Evolutionary conservation across 2,113 vertebrate species (phyloP).

Genomic region (Desmodus rotundus): DNA sequence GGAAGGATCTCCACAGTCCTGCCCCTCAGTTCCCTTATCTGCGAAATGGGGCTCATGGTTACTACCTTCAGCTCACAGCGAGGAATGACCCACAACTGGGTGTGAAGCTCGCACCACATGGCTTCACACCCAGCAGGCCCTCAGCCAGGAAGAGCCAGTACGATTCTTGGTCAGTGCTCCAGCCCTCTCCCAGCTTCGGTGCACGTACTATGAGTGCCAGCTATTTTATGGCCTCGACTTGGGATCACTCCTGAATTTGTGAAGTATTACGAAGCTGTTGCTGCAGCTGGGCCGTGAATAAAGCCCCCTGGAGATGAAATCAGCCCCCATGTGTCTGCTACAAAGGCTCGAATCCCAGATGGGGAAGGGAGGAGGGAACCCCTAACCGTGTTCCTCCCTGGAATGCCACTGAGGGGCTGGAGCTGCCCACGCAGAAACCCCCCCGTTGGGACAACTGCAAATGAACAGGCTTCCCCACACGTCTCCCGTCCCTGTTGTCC

Average conservation of each 20-base stretch:
- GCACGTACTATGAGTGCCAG: neutral
- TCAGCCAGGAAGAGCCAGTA: neutral
- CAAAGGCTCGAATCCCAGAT: neutral
- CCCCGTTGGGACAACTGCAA: neutral
- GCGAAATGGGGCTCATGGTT: neutral
- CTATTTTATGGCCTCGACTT: neutral
- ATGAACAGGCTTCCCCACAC: neutral
- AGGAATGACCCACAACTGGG: neutral
- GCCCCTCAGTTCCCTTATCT: neutral
- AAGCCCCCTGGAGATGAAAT: neutral
- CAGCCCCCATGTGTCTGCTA: neutral
- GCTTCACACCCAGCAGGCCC: neutral
- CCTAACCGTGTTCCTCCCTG: neutral
- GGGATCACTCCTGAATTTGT: neutral
- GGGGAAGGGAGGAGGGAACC: neutral
- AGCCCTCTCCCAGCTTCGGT: neutral
- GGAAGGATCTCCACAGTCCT: neutral
- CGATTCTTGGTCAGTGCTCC: too few species aligned
- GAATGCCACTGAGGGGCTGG: too few species aligned
- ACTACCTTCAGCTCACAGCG: neutral
- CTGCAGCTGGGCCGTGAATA: neutral
- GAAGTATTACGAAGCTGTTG: neutral
- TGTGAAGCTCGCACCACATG: neutral
- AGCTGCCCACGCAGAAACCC: neutral
- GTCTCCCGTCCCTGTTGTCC: accelerated